Base-by-base conservation (phyloP, 2,888 invertebrate species). In the Drosophila yooni region DNA sequence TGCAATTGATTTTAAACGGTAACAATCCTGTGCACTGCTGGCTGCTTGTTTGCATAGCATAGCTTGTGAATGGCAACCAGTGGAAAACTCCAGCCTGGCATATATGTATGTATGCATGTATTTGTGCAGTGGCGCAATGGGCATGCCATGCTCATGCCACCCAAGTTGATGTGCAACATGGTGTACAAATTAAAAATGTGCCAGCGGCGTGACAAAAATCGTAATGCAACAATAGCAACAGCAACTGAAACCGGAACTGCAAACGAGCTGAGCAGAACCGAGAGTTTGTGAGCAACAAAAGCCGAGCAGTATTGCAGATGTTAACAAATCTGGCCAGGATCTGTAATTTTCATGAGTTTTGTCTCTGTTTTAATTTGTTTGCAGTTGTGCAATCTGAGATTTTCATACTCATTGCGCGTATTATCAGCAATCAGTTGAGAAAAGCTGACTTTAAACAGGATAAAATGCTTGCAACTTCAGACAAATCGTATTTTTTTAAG, bases 1-100 rank as follows among this genome's bases (percentile, higher is more conserved):
- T 84, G 81, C 81, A 82, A 88, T 88, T 74, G 81, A 79, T 88
- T 78, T 88, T 88, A 85, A 88, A 76, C 83, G 83, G 75, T 76
- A 77, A 79, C 83, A 82, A 82, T 84, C 38, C 77, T 56, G 74
- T 74, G 61, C 57, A 27, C 36, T 36, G 18, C 59, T 57, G 31
- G 67, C 63, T 64, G 66, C 77, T 78, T 73, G 78, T 79, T 79
- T 79, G 79, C 79, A 79, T 72, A 70, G 72, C 67, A 76, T 21
- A 21, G 21, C 21, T 72, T 79, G 58, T 54, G 66, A 72, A 70
- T 71, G 62, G 78, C 43, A 71, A 40, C 53, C 56, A 66, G 72
- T 68, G 51, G 48, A 66, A 70, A 67, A 59, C 54, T 70, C 66
- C 64, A 58, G 62, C 76, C 52, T 21, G 58, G 27, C 57, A 63